A percentile compares a stretch with the other conserved stretches of the same genome.
These are phyloP conservation scores for Parambassis ranga DNA, from an alignment of 2,797 vertebrate genomes.

Conservation along the genomic window DNA sequence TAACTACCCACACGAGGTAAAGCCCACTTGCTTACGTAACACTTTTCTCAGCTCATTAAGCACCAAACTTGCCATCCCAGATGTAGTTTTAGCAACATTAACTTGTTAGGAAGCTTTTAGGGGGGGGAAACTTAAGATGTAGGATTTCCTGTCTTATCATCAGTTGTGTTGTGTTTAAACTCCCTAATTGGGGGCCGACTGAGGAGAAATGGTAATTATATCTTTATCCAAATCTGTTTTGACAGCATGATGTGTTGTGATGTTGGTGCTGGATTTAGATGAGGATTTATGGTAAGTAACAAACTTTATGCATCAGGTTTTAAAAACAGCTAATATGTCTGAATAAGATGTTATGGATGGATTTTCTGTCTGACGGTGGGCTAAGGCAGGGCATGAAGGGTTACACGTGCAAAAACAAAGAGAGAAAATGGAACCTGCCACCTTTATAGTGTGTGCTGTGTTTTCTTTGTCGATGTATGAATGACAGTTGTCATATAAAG, in stretches of 20 bases:
- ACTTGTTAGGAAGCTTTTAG: slow-evolving; percentile 27
- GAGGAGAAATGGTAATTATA: slow-evolving; percentile 16
- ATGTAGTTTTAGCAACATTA: slow-evolving; percentile 1
- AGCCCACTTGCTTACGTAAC: slow-evolving; percentile 24
- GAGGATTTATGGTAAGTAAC: not conserved
- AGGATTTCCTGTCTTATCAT: slow-evolving; percentile 41
- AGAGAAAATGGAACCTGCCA: too few relatives aligned
- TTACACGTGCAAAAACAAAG: too few relatives aligned
- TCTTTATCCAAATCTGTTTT: not conserved
- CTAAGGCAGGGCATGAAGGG: too few relatives aligned
- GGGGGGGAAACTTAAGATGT: slow-evolving; percentile 13
- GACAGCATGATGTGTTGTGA: not conserved
- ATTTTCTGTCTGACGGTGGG: too few relatives aligned
- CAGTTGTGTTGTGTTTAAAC: not conserved
- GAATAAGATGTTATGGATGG: too few relatives aligned
- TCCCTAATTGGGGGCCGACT: slow-evolving; percentile 28
- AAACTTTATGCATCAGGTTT: not conserved
- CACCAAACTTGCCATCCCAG: not conserved
- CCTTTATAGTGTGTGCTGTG: too few relatives aligned
- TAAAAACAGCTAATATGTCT: too few relatives aligned
- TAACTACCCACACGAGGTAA: not conserved
- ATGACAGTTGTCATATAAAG: too few relatives aligned
- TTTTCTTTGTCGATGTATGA: too few relatives aligned
- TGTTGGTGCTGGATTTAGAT: not conserved
- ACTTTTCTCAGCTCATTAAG: slow-evolving; percentile 43